Conservation (phyloP, 2,888 invertebrate species). For the Apotomis betuletana region DNA sequence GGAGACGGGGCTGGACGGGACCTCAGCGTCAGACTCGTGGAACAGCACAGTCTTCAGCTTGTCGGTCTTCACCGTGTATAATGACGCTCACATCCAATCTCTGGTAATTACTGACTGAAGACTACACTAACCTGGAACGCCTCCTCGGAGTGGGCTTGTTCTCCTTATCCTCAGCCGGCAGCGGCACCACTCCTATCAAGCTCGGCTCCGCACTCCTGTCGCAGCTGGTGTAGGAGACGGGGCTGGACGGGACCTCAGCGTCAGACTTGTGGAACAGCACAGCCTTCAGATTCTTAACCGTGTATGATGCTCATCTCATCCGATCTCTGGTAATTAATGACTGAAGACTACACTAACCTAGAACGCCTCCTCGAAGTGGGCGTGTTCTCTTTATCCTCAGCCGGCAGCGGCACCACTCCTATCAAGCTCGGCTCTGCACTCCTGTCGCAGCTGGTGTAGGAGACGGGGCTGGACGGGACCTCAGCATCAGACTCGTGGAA, state of each 20-base stretch:
- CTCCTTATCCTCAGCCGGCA: constrained; percentile 35
- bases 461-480: constrained; percentile 6
- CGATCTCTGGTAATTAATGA: no score
- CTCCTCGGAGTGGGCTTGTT: constrained; percentile 11
- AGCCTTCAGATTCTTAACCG: constrained; percentile 68
- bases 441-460: constrained; percentile 34
- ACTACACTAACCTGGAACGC: background rate
- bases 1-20: constrained; percentile 9
- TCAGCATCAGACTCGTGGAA: constrained; percentile 59
- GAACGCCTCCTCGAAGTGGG: constrained; percentile 1
- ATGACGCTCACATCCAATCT: no score
- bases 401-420: constrained; percentile 13
- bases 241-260: constrained; percentile 38
- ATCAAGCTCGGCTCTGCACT: constrained; percentile 9
- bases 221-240: constrained; percentile 31
- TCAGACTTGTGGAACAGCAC: constrained; percentile 66
- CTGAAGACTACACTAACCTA: background rate
- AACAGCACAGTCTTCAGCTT: constrained; percentile 71
- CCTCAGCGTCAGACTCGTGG: constrained; percentile 53
- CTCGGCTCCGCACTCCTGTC: constrained; percentile 14
- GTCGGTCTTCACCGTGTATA: constrained; percentile 48
- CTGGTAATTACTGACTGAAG: no score
- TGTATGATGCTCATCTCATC: no score
- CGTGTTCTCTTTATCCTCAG: constrained; percentile 35
- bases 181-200: constrained; percentile 7